Conservation (phyloP, 2,888 invertebrate species). For the Volucella zonaria region DNA sequence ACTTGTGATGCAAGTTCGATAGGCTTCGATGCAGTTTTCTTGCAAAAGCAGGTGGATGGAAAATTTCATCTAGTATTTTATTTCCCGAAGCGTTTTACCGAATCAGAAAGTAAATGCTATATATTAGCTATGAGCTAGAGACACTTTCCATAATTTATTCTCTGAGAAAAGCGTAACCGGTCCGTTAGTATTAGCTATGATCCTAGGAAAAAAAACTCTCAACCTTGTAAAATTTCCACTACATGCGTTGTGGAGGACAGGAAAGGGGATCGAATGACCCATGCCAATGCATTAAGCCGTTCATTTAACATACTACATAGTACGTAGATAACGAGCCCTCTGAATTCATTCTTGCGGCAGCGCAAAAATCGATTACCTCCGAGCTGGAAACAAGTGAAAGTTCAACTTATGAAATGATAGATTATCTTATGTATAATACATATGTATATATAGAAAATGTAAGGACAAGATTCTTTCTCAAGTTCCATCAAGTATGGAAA, state of each 20-base stretch:
- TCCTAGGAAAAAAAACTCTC: not conserved
- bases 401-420: no score
- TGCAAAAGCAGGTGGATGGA: constrained; percentile 73
- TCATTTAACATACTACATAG: no score
- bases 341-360: no score
- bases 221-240: constrained; percentile 35
- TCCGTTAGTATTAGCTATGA: constrained; percentile 2
- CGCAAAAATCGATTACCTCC: no score
- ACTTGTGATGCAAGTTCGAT: constrained; percentile 74
- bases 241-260: not conserved
- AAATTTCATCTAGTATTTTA: constrained; percentile 67
- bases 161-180: not conserved
- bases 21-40: constrained; percentile 68
- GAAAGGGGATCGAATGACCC: no score
- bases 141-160: not conserved
- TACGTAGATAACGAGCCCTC: no score
- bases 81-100: constrained; percentile 49
- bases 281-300: no score
- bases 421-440: no score
- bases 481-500: no score
- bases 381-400: no score
- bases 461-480: no score
- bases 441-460: no score
- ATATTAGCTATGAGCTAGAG: constrained; percentile 55
- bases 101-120: constrained; percentile 30